Base-by-base conservation (phyloP, 2,888 invertebrate species). In the Lapara coniferarum region DNA sequence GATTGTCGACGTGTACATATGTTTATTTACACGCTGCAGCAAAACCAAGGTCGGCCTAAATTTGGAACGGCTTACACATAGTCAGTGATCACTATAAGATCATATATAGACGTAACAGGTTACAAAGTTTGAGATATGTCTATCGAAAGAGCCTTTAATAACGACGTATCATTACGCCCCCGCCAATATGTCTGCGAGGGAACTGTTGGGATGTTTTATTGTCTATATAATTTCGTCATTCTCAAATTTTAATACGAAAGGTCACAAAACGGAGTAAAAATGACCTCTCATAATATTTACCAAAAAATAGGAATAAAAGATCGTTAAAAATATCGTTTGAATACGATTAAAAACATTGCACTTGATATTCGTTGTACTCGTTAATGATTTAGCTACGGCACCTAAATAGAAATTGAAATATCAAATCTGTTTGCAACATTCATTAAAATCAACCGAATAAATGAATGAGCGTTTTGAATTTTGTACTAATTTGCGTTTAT, bases 21-120 rank as follows among this genome's bases (percentile, higher is more conserved):
- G 71, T 75, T 75, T 83, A 83, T 80, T 59, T 82, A 81, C 78
- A 58, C 77, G 68, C 56, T 71, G 71, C 72, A 81, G 70, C 69
- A 78, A 72, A 75, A 79, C 78, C 81, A 85, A 84, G 82, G 82
- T 67, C 78, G 72, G 66, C 72, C 74, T 73, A 74, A 79, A 79
- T 69, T 71, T 68, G 70, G 71, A 75, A 69, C 68, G 52, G 56
- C 69, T 69, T 44, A 55, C 56, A 44, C 52, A 51, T 57, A 25
- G 49, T n/a, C 59, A 10, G 30, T 59, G 59, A 59, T 16, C n/a
- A 59, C 37, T 59, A 59, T 16, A 44, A 30, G 37, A 30, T 16
- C 59, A 16, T 8, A 7, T 59, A 37, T n/a, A 59, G 16, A 46
- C 44, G 59, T 59, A 59, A 59, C 44, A 59, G 44, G 44, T 44